Conservation (phyloP, 2,797 vertebrate species). For the Miichthys miiuy region DNA sequence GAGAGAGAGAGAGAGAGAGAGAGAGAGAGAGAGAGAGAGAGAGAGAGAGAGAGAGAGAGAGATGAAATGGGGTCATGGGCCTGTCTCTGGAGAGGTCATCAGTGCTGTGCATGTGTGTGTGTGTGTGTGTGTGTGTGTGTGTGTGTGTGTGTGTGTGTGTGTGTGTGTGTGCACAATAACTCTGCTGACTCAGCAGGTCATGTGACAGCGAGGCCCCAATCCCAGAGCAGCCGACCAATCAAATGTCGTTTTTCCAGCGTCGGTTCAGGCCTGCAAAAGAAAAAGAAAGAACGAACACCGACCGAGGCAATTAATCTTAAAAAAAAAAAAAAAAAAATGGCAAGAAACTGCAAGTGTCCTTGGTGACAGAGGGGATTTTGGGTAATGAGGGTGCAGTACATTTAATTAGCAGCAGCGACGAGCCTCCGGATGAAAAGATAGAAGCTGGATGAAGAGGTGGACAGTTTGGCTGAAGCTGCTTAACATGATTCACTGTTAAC, state of each 20-base stretch:
- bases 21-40: not conserved
- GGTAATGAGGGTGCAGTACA: constrained; percentile 52
- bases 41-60: not conserved
- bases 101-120: constrained; percentile 6
- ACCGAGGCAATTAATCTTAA: constrained; percentile 53
- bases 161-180: not conserved
- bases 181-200: constrained; percentile 69
- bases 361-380: constrained; percentile 47
- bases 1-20: not conserved
- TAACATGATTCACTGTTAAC: no score
- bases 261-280: not conserved
- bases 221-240: constrained; percentile 48
- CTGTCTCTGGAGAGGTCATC: constrained; percentile 68
- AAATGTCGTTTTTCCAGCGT: constrained; percentile 19
- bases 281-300: constrained; percentile 2
- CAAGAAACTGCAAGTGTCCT: constrained; percentile 14
- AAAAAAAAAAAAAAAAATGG: not conserved
- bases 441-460: not conserved
- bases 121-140: not conserved
- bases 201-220: constrained; percentile 30
- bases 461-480: not conserved
- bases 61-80: constrained; percentile 56
- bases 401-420: constrained; percentile 46
- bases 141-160: constrained; percentile 14
- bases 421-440: constrained; percentile 17